Conservation (phyloP, 2,888 invertebrate species). For the Periphyllus acericola region DNA sequence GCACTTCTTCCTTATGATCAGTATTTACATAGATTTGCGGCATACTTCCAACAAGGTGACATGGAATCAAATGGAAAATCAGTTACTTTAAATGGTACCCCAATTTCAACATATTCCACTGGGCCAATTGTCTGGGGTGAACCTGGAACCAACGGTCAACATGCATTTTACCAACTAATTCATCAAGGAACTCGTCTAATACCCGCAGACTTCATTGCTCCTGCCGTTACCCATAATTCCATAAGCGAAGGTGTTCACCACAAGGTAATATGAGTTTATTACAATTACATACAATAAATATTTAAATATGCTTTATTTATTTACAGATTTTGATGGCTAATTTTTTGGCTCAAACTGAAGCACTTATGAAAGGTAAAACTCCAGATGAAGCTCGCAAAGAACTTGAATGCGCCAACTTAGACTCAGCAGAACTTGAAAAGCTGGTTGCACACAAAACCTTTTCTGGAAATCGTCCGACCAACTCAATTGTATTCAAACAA, state of each 20-base stretch:
- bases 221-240: slow-evolving; percentile 88
- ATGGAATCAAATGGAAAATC: slow-evolving; percentile 99
- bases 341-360: slow-evolving; percentile 98
- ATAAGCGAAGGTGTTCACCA: slow-evolving; percentile 84
- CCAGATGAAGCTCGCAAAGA: slow-evolving; percentile 79
- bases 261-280: slow-evolving; percentile 69
- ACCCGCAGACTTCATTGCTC: slow-evolving; percentile 96
- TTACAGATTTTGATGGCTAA: slow-evolving; percentile 87
- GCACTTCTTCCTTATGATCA: slow-evolving; percentile 98
- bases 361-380: slow-evolving; percentile 87
- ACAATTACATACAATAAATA: not conserved
- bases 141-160: slow-evolving; percentile 99
- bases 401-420: slow-evolving; percentile 81
- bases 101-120: slow-evolving; percentile 67
- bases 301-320: slow-evolving; percentile 3
- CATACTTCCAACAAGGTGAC: slow-evolving; percentile 99
- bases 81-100: slow-evolving; percentile 65
- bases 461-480: slow-evolving; percentile 95
- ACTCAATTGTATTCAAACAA: slow-evolving; percentile 92
- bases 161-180: slow-evolving; percentile 99
- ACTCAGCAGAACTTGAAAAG: slow-evolving; percentile 77
- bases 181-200: slow-evolving; percentile 93
- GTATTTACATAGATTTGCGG: slow-evolving; percentile 97
- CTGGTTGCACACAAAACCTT: slow-evolving; percentile 97
- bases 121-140: slow-evolving; percentile 97